These are phyloP conservation scores for Drepanosiphum platanoidis DNA, from an alignment of 2,888 invertebrate genomes.

Conservation along the genomic window DNA sequence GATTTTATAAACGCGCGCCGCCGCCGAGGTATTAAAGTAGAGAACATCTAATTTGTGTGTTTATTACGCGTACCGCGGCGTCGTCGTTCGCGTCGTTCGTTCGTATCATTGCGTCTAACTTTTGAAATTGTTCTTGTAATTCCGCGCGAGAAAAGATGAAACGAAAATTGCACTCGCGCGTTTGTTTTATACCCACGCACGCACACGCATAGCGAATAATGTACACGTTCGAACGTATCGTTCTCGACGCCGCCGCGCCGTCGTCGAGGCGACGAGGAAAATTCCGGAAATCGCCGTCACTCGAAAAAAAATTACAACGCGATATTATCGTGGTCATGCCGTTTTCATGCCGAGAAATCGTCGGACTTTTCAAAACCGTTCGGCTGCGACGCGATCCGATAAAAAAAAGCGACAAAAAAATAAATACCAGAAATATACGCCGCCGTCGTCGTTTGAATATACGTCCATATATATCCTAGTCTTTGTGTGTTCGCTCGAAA, in stretches of 20 bases:
- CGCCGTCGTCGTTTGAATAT: too few species aligned
- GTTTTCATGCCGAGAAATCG: too few species aligned
- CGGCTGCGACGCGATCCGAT: too few species aligned
- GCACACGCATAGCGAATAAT: not conserved
- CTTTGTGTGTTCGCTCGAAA: too few species aligned
- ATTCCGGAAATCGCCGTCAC: not conserved
- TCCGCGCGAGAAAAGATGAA: not conserved
- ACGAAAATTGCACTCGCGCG: not conserved
- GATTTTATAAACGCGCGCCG: not conserved
- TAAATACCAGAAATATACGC: too few species aligned
- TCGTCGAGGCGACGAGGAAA: not conserved
- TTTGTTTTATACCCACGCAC: too few species aligned
- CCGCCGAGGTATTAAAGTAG: not conserved
- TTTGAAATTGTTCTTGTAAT: slow-evolving; percentile 15
- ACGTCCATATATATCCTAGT: not conserved
- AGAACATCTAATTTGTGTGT: not conserved
- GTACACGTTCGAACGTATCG: not conserved
- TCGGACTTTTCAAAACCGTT: too few species aligned
- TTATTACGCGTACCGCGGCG: not conserved
- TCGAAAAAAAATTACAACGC: not conserved
- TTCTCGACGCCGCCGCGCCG: not conserved
- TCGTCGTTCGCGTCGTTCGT: not conserved
- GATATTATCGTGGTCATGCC: not conserved
- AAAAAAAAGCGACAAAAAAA: too few species aligned
- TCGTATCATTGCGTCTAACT: not conserved